phyloP scores from a whole-genome alignment of 2,797 vertebrate genomes.

The Megaceryle alcyon region DNA sequence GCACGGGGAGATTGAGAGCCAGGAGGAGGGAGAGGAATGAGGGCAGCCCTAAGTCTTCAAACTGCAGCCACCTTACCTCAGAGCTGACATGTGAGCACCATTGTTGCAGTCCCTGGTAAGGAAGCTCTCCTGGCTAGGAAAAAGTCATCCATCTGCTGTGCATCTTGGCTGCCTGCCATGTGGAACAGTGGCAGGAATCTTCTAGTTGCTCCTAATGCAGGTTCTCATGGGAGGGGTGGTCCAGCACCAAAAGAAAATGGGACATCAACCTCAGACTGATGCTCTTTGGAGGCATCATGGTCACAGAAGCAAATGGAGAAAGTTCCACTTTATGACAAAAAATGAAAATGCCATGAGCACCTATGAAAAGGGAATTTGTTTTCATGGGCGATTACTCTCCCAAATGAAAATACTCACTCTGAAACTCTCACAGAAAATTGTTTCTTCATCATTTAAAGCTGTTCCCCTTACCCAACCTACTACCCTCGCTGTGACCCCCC shows the following conservation, averaged over 20 bases:
- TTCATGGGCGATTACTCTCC: not conserved
- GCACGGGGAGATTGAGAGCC: not conserved
- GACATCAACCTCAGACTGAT: fast-evolving
- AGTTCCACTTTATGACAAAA: not conserved
- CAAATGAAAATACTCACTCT: not conserved
- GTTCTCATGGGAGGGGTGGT: not conserved
- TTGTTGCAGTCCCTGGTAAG: not conserved
- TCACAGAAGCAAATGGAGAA: not conserved
- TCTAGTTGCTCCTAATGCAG: too few relatives aligned
- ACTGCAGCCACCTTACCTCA: not conserved
- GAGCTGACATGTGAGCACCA: not conserved
- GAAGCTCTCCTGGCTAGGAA: not conserved
- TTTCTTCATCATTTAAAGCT: not conserved
- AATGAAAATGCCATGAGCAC: not conserved
- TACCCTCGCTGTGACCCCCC: not conserved
- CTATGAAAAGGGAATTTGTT: not conserved
- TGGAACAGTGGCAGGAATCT: not conserved
- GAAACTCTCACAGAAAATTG: not conserved
- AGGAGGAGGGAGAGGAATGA: not conserved
- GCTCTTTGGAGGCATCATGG: not conserved
- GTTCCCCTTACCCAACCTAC: not conserved
- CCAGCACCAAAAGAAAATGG: not conserved
- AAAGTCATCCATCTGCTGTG: not conserved
- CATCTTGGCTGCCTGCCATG: not conserved
- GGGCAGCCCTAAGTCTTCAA: not conserved